Conservation (phyloP, 2,888 invertebrate species). For the Subacronicta megacephala region DNA sequence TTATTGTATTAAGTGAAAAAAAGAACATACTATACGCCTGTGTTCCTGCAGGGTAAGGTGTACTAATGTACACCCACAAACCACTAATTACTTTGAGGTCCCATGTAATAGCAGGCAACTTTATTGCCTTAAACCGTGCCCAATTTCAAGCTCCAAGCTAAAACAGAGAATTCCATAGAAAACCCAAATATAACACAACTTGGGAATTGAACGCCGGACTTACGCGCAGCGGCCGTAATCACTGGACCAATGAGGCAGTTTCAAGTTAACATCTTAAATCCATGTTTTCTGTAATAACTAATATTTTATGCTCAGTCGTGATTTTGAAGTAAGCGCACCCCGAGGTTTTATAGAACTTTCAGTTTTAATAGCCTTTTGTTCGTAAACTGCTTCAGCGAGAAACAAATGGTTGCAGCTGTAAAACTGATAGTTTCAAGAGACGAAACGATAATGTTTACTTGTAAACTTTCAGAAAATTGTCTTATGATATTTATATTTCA, state of each 20-base stretch:
- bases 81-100: no score
- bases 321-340: constrained; percentile 18
- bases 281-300: constrained; percentile 37
- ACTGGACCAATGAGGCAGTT: neutral
- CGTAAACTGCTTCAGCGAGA: constrained; percentile 16
- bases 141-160: no score
- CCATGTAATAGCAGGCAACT: no score
- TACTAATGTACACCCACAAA: no score
- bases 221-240: neutral
- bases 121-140: no score
- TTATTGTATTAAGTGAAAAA: no score
- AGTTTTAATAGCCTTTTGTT: constrained; percentile 46
- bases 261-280: neutral
- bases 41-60: no score
- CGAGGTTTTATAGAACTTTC: constrained; percentile 37
- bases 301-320: constrained; percentile 35
- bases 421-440: constrained; percentile 24
- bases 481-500: neutral
- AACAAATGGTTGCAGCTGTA: constrained; percentile 38
- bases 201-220: no score
- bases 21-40: no score
- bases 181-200: no score
- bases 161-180: no score
- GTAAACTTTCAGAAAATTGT: neutral
- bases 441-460: constrained; percentile 9